Evolutionary conservation across 1,140 invertebrate genomes (phyloP).

Genomic region (Panagrolaimus sp.): DNA sequence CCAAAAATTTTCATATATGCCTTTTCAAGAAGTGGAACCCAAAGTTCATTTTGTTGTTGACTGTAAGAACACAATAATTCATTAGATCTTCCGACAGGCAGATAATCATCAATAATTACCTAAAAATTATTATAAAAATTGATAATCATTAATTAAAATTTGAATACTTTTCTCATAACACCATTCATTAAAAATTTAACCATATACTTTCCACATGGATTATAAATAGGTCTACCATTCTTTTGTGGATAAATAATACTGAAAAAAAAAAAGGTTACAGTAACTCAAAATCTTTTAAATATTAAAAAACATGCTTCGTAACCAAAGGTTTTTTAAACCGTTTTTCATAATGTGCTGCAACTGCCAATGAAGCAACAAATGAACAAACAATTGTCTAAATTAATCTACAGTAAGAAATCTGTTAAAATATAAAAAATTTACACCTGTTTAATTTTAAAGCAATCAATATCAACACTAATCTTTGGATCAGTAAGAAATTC

Average conservation of each 20-base stretch:
- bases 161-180: constrained; percentile 70
- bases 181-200: constrained; percentile 89
- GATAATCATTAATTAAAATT: too few species aligned
- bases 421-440: not conserved
- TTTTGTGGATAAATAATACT: constrained; percentile 87
- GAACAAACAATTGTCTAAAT: constrained; percentile 86
- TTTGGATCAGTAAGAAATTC: constrained; percentile 77
- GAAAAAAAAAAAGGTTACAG: constrained; percentile 50
- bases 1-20: constrained; percentile 90
- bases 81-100: constrained; percentile 76
- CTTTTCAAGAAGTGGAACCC: constrained; percentile 92
- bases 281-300: constrained; percentile 24
- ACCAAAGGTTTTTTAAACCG: constrained; percentile 80
- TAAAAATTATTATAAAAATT: too few species aligned
- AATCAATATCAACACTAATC: constrained; percentile 77
- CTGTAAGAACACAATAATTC: constrained; percentile 78
- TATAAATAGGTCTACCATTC: constrained; percentile 77
- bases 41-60: constrained; percentile 85
- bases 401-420: not conserved
- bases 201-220: constrained; percentile 96
- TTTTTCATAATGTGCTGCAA: constrained; percentile 84
- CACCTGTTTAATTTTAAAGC: constrained; percentile 78
- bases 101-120: constrained; percentile 87
- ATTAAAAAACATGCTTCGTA: constrained; percentile 65
- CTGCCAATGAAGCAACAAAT: constrained; percentile 90